Percentiles rank a stretch among this genome's conserved stretches.
Conservation (phyloP, 2,113 vertebrate species). For the Pseudolaguvia tuberculata region DNA sequence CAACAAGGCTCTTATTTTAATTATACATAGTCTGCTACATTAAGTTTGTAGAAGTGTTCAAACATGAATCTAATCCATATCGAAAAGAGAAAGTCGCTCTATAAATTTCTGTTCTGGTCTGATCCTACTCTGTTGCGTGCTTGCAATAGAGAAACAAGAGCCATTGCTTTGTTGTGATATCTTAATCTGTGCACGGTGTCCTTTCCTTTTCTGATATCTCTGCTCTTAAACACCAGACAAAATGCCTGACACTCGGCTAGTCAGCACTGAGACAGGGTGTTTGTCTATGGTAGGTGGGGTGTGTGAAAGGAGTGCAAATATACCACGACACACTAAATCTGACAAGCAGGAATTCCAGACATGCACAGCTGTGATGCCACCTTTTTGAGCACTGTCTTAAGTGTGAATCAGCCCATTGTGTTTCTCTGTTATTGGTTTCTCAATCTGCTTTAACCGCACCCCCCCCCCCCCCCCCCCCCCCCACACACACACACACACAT, state of each 20-base stretch:
- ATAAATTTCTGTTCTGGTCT: conserved; percentile 34
- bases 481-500: not conserved
- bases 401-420: conserved; percentile 10
- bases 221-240: conserved; percentile 48
- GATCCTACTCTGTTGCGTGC: conserved; percentile 10
- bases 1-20: conserved; percentile 12
- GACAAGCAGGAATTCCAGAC: not conserved
- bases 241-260: conserved; percentile 40
- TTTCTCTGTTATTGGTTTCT: not conserved
- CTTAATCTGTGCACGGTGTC: conserved; percentile 36
- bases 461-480: too few relatives aligned
- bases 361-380: not conserved
- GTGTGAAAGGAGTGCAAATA: conserved; percentile 9
- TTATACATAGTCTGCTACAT: too few relatives aligned
- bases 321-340: conserved; percentile 24
- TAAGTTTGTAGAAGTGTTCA: too few relatives aligned
- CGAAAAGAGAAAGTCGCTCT: conserved; percentile 23
- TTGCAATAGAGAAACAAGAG: conserved; percentile 12
- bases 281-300: conserved; percentile 12
- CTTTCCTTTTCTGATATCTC: conserved; percentile 40
- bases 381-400: conserved; percentile 1
- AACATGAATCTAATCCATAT: conserved; percentile 24
- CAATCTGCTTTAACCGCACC: not conserved
- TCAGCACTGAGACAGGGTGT: conserved; percentile 17
- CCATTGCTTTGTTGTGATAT: conserved; percentile 31